These are phyloP conservation scores for Myzus persicae DNA, from an alignment of 1,140 invertebrate species.

Conservation along the genomic window DNA sequence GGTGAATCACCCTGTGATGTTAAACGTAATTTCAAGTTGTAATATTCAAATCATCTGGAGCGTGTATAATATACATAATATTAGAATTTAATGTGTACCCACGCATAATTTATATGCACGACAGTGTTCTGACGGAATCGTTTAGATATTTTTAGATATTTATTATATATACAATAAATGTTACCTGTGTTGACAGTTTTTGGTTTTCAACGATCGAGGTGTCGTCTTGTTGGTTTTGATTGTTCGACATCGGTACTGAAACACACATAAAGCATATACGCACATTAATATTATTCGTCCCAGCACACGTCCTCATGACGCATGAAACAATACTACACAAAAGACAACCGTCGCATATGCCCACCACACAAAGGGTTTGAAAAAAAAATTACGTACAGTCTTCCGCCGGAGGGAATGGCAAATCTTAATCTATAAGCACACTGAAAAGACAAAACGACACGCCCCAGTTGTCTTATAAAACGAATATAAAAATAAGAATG, in stretches of 20 bases:
- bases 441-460: slow-evolving; percentile 26
- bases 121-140: background rate
- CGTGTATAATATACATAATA: background rate
- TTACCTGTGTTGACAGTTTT: slow-evolving; percentile 51
- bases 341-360: background rate
- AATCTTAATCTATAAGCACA: slow-evolving; percentile 10
- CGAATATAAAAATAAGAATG: slow-evolving; percentile 23
- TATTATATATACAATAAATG: no score
- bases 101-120: background rate
- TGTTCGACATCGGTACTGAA: slow-evolving; percentile 56
- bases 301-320: no score
- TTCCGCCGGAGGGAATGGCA: background rate
- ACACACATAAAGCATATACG: background rate
- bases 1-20: background rate
- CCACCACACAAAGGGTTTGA: slow-evolving; percentile 1
- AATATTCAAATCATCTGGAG: background rate
- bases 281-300: background rate
- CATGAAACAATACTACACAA: background rate
- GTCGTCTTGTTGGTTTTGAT: slow-evolving; percentile 44
- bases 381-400: background rate
- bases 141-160: background rate
- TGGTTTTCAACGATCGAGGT: slow-evolving; percentile 42
- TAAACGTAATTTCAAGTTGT: background rate
- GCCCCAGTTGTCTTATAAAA: slow-evolving; percentile 28
- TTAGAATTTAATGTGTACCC: background rate